phyloP scores from a whole-genome alignment of 2,113 vertebrate genomes.

The Epinephelus fuscoguttatus region DNA sequence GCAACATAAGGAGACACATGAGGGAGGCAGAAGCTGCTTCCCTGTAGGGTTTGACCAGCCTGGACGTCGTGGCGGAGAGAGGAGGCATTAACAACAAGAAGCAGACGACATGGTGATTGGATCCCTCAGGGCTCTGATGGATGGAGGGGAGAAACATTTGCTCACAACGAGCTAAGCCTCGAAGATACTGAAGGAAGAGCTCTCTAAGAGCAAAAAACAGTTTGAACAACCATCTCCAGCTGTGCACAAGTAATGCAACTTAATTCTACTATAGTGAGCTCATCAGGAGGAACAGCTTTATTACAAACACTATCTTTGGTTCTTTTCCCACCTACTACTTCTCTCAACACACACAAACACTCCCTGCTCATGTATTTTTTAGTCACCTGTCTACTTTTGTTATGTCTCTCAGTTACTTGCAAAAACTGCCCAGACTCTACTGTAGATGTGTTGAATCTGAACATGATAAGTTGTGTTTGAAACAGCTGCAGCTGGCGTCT shows the following conservation, averaged over 20 bases:
- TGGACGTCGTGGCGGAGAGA: conserved; percentile 17
- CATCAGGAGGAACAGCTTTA: background rate
- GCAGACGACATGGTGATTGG: conserved; percentile 24
- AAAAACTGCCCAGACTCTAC: background rate
- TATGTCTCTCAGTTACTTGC: background rate
- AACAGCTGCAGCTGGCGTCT: background rate
- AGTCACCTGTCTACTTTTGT: conserved; percentile 1
- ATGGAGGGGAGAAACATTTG: conserved; percentile 42
- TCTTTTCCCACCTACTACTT: background rate
- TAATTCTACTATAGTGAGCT: background rate
- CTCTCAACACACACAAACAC: conserved; percentile 2
- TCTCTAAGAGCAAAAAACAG: background rate
- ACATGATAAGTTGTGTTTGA: background rate
- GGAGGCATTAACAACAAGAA: conserved; percentile 44
- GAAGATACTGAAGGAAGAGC: background rate
- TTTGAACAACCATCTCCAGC: background rate
- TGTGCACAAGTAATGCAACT: background rate
- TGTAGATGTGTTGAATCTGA: background rate
- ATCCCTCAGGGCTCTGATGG: conserved; percentile 61
- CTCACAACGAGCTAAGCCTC: conserved; percentile 25
- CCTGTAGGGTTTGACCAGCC: conserved; percentile 12
- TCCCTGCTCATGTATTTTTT: conserved; percentile 6
- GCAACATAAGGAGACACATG: conserved; percentile 42
- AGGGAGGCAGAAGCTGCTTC: conserved; percentile 30
- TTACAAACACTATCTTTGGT: background rate